Conservation (phyloP, 2,888 invertebrate genomes). For the Amphiduros pacificus region DNA sequence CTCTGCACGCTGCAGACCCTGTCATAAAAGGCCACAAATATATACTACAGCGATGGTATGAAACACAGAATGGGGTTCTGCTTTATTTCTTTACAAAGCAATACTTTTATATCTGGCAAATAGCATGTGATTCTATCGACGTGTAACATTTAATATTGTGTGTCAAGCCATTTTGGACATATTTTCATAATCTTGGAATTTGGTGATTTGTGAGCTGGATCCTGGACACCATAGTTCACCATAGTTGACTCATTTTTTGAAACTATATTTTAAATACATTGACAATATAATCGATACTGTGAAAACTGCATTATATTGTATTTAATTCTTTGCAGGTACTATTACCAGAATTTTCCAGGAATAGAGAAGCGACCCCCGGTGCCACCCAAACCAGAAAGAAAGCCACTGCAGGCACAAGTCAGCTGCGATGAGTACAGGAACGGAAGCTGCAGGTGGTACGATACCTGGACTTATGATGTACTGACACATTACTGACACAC, state of each 20-base stretch:
- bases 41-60: constrained; percentile 12
- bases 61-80: background rate
- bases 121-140: too few species aligned
- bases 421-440: constrained; percentile 2
- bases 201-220: too few species aligned
- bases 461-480: constrained; percentile 8
- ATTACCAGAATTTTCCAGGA: constrained; percentile 9
- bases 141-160: too few species aligned
- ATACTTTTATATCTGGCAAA: too few species aligned
- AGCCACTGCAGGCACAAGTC: constrained; percentile 3
- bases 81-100: too few species aligned
- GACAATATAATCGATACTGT: background rate
- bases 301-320: background rate
- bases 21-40: constrained; percentile 12
- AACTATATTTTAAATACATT: too few species aligned
- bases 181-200: too few species aligned
- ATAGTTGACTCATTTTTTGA: too few species aligned
- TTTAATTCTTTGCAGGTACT: constrained; percentile 3
- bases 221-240: too few species aligned
- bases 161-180: too few species aligned
- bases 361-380: background rate
- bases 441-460: constrained; percentile 5
- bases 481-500: background rate
- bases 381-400: background rate
- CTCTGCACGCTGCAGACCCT: constrained; percentile 7